A percentile compares a stretch with the other conserved stretches of the same genome.
Conservation (phyloP, 92 coral and sea anemone genomes). For the Plumapathes pennacea region DNA sequence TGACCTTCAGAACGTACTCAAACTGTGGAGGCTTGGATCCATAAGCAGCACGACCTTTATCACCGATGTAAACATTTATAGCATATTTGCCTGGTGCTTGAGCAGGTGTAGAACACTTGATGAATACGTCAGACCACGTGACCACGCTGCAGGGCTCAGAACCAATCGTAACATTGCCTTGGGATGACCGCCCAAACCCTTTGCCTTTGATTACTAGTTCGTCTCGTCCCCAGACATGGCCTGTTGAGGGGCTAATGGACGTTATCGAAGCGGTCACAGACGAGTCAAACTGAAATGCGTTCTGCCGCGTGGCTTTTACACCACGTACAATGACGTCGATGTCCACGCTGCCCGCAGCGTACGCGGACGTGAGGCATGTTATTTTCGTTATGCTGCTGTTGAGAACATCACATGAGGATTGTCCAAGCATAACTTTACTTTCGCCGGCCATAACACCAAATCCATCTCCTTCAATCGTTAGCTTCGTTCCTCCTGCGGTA, state of each 20-base stretch:
- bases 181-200: slow-evolving; percentile 32
- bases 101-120: slow-evolving; percentile 70
- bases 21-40: slow-evolving; percentile 40
- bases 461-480: slow-evolving; percentile 62
- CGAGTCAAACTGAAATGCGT: slow-evolving; percentile 39
- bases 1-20: slow-evolving; percentile 45
- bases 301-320: slow-evolving; percentile 13
- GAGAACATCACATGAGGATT: slow-evolving; percentile 36
- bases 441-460: slow-evolving; percentile 38
- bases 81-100: slow-evolving; percentile 63
- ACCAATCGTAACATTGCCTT: slow-evolving; percentile 60
- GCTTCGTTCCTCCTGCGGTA: slow-evolving; percentile 56
- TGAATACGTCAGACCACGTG: slow-evolving; percentile 11
- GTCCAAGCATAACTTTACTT: slow-evolving; percentile 57
- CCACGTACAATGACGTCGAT: slow-evolving; percentile 30
- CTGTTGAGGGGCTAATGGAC: slow-evolving; percentile 21
- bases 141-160: slow-evolving; percentile 53
- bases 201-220: slow-evolving; percentile 37
- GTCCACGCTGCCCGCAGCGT: slow-evolving; percentile 16
- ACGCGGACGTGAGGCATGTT: slow-evolving; percentile 63
- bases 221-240: slow-evolving; percentile 57
- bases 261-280: slow-evolving; percentile 10
- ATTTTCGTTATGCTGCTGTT: slow-evolving; percentile 51
- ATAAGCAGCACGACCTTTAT: slow-evolving; percentile 27
- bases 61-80: slow-evolving; percentile 38